Evolutionary conservation across 2,888 invertebrate species (phyloP).

Genomic region (Drosophila sordidapex): DNA sequence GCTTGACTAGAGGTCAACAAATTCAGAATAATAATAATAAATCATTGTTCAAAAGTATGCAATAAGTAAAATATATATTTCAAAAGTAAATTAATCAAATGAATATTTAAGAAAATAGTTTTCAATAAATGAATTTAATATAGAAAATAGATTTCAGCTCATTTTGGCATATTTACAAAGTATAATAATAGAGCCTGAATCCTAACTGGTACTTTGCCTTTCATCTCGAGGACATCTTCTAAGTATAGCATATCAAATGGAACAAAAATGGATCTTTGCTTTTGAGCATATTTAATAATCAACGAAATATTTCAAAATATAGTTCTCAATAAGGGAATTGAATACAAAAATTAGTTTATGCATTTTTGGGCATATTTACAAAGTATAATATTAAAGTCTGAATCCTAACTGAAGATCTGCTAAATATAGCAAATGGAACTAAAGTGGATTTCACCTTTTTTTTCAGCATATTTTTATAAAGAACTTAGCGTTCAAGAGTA

Average conservation of each 20-base stretch:
- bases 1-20: not conserved
- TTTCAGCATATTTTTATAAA: not conserved
- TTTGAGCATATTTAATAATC: not conserved
- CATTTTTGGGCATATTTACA: conserved; percentile 1
- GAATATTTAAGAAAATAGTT: too few species aligned
- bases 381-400: not conserved
- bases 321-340: not conserved
- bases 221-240: too few species aligned
- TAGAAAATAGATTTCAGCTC: too few species aligned
- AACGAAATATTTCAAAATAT: not conserved
- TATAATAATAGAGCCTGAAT: not conserved
- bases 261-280: not conserved
- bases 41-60: not conserved
- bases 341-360: not conserved
- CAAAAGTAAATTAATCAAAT: too few species aligned
- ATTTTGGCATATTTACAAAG: not conserved
- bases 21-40: not conserved
- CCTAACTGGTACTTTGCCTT: not conserved
- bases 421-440: not conserved
- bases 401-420: not conserved
- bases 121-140: not conserved
- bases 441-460: not conserved
- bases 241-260: not conserved
- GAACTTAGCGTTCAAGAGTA: not conserved
- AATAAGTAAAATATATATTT: too few species aligned